Evolutionary conservation across 2,888 invertebrate species (phyloP).

Genomic region (Lepidocyrtinus sp.): DNA sequence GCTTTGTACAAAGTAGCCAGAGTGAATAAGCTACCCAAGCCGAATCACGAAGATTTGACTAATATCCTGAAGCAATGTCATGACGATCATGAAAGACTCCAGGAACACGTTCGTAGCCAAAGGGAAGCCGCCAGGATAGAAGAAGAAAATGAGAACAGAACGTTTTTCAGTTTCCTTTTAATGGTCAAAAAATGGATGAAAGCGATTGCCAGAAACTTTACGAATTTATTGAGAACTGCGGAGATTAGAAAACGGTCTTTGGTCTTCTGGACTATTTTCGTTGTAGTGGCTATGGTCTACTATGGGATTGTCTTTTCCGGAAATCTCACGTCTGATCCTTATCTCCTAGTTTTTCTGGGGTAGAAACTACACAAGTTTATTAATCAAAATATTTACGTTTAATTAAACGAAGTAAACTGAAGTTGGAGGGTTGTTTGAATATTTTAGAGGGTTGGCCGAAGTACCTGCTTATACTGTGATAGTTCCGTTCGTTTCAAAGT

Average conservation of each 20-base stretch:
- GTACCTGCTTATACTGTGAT: slow-evolving; percentile 67
- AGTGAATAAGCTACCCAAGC: slow-evolving; percentile 57
- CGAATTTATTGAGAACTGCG: slow-evolving; percentile 59
- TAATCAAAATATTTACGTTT: no score
- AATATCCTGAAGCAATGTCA: slow-evolving; percentile 61
- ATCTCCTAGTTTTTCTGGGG: slow-evolving; percentile 67
- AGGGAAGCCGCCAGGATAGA: neutral
- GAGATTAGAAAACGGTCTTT: slow-evolving; percentile 66
- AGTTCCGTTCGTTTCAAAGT: slow-evolving; percentile 63
- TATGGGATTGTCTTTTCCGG: slow-evolving; percentile 68
- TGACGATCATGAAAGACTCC: slow-evolving; percentile 1
- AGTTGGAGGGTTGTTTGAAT: no score
- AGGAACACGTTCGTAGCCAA: neutral
- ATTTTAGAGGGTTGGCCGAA: slow-evolving; percentile 68
- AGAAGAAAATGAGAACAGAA: neutral
- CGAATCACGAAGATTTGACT: slow-evolving; percentile 53
- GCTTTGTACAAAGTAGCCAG: slow-evolving; percentile 62
- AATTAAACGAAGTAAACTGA: no score
- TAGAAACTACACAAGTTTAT: no score
- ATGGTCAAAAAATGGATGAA: slow-evolving; percentile 26
- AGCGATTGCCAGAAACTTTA: slow-evolving; percentile 47
- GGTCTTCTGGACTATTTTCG: slow-evolving; percentile 67
- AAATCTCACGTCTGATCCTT: slow-evolving; percentile 65
- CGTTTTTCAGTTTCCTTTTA: neutral
- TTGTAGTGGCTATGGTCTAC: slow-evolving; percentile 64